These are phyloP conservation scores for Cricetomys ansorgei DNA, from an alignment of 2,113 vertebrate genomes.

Conservation along the genomic window DNA sequence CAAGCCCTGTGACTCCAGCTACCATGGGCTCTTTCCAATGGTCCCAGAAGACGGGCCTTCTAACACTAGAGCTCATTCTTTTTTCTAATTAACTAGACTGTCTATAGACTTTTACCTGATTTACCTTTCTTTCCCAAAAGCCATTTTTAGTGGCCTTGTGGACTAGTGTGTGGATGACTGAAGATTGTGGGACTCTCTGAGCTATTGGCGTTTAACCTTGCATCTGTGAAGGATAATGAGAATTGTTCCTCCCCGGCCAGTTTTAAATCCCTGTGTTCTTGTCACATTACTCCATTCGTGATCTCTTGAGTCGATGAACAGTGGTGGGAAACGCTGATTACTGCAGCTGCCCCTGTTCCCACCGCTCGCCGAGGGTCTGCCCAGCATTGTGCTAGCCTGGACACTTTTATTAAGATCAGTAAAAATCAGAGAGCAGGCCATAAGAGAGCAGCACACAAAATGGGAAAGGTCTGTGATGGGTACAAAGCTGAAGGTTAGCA, in stretches of 20 bases:
- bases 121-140: neutral
- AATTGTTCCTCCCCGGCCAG: neutral
- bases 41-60: neutral
- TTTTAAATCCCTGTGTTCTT: neutral
- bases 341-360: neutral
- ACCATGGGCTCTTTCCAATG: rapidly evolving
- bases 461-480: neutral
- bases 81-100: neutral
- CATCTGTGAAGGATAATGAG: neutral
- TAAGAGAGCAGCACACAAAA: neutral
- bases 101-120: neutral
- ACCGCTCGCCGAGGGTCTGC: neutral
- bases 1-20: neutral
- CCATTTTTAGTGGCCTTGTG: neutral
- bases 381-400: neutral
- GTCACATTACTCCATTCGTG: neutral
- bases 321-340: neutral
- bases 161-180: neutral
- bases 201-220: neutral
- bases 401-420: neutral
- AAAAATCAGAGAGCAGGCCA: rapidly evolving
- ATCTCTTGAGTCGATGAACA: neutral
- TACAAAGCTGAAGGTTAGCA: too few species aligned
- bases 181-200: neutral
- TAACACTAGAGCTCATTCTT: neutral